phyloP scores from a whole-genome alignment of 1,140 invertebrate species.

The Drosophila cardini region DNA sequence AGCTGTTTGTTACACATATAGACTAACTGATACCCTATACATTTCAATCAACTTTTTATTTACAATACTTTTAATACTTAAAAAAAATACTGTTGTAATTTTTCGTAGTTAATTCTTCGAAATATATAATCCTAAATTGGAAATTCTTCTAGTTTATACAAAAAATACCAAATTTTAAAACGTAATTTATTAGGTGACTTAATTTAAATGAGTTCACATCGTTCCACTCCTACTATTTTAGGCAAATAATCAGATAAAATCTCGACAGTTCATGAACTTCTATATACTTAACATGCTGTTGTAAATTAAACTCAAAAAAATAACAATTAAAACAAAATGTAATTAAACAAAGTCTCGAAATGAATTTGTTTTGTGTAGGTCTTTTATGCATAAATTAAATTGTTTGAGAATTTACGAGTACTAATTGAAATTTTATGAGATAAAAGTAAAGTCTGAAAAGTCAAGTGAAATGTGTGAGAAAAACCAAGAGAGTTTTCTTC shows the following conservation, averaged over 20 bases:
- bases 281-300: neutral
- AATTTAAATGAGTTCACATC: neutral
- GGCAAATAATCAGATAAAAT: neutral
- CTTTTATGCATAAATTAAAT: neutral
- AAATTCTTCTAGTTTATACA: no score
- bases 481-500: neutral
- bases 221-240: neutral
- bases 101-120: no score
- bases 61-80: neutral
- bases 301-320: neutral
- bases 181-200: neutral
- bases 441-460: neutral
- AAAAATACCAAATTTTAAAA: no score
- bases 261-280: constrained; percentile 36
- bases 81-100: no score
- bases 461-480: neutral
- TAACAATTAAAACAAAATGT: constrained; percentile 10
- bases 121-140: no score
- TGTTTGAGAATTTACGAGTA: constrained; percentile 1
- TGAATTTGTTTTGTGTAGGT: constrained; percentile 9
- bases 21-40: neutral
- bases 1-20: neutral
- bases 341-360: constrained; percentile 15
- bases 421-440: neutral
- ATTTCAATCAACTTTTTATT: neutral